Percentiles rank a stretch among this genome's conserved stretches.
Conservation (phyloP, 1,140 invertebrate species). For the Leptopilina boulardi region DNA sequence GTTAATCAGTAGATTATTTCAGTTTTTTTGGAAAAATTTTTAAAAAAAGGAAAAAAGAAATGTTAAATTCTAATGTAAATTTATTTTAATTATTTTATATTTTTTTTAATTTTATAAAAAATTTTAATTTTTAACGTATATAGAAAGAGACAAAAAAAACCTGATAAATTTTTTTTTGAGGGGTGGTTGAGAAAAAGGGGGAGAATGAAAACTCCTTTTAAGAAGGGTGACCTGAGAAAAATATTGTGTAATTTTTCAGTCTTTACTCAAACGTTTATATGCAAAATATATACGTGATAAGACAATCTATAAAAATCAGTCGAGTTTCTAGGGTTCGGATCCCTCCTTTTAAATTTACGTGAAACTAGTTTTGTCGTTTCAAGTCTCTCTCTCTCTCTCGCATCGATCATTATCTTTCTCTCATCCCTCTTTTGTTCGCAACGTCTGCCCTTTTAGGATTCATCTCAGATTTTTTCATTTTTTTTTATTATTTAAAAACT, state of each 20-base stretch:
- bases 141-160: not conserved
- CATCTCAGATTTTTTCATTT: not conserved
- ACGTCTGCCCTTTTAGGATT: not conserved
- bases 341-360: not conserved
- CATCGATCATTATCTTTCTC: slow-evolving; percentile 3
- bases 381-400: too few species aligned
- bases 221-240: too few species aligned
- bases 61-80: too few species aligned
- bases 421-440: not conserved
- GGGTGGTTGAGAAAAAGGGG: too few species aligned
- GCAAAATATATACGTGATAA: not conserved
- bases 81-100: too few species aligned
- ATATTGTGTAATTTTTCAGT: not conserved
- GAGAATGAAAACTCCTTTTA: too few species aligned
- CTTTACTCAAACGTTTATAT: not conserved
- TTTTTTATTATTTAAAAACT: not conserved
- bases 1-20: too few species aligned
- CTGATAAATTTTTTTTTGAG: not conserved
- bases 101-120: not conserved
- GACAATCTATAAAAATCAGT: slow-evolving; percentile 9
- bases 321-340: not conserved
- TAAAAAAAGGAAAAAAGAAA: too few species aligned
- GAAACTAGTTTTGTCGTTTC: slow-evolving; percentile 13
- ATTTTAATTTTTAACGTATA: not conserved
- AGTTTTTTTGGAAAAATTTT: too few species aligned